phyloP scores from a whole-genome alignment of 1,140 invertebrate species.

The Conopomorpha cramerella region DNA sequence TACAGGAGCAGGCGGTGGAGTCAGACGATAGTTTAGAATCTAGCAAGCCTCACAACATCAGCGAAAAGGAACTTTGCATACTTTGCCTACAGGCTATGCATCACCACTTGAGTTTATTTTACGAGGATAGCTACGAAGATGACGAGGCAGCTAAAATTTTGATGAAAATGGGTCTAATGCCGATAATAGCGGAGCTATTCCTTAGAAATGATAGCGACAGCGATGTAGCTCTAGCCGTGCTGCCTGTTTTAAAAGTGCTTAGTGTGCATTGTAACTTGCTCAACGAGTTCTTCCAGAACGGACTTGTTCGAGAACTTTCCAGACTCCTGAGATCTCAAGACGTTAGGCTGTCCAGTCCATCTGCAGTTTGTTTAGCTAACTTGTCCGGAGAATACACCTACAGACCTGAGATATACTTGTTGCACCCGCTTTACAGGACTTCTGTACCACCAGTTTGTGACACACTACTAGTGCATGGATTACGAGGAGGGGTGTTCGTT shows the following conservation, averaged over 20 bases:
- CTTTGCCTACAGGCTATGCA: slow-evolving; percentile 61
- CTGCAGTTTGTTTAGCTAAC: slow-evolving; percentile 72
- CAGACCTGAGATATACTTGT: slow-evolving; percentile 68
- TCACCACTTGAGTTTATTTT: slow-evolving; percentile 63
- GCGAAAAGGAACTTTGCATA: slow-evolving; percentile 52
- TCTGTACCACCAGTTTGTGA: slow-evolving; percentile 63
- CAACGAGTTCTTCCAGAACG: slow-evolving; percentile 65
- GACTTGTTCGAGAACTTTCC: slow-evolving; percentile 72
- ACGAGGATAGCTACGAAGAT: slow-evolving; percentile 60
- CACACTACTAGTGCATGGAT: slow-evolving; percentile 80
- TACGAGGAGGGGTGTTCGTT: slow-evolving; percentile 81
- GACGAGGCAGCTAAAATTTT: slow-evolving; percentile 58
- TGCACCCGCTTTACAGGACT: slow-evolving; percentile 68
- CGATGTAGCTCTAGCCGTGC: slow-evolving; percentile 65
- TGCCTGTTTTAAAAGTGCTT: slow-evolving; percentile 70
- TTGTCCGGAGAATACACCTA: slow-evolving; percentile 68
- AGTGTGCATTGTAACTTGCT: slow-evolving; percentile 64
- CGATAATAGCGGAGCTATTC: slow-evolving; percentile 65
- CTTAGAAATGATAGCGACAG: slow-evolving; percentile 60
- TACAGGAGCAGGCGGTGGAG: slow-evolving; percentile 58
- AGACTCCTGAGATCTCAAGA: slow-evolving; percentile 65
- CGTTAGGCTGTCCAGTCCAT: slow-evolving; percentile 68
- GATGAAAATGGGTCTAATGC: slow-evolving; percentile 60
- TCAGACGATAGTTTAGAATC: slow-evolving; percentile 57
- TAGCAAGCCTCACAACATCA: slow-evolving; percentile 66